phyloP scores from a whole-genome alignment of 2,113 vertebrate species.

The Xenotilapia caudafasciata region DNA sequence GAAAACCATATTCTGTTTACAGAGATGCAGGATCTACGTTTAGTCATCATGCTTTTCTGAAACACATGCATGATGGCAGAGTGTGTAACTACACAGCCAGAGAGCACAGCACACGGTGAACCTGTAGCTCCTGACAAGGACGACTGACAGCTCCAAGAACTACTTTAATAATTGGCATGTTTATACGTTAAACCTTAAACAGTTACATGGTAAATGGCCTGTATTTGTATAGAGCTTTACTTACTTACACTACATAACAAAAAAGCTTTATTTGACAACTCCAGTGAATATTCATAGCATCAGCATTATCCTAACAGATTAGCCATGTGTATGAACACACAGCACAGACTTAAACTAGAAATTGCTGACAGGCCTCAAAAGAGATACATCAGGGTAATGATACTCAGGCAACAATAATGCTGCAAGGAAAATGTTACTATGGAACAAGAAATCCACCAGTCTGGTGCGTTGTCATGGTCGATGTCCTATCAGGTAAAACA shows the following conservation, averaged over 20 bases:
- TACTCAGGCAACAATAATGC: constrained; percentile 40
- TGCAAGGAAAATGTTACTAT: constrained; percentile 49
- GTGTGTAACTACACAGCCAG: neutral
- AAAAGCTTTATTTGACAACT: constrained; percentile 20
- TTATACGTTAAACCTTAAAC: neutral
- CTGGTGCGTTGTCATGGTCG: constrained; percentile 27
- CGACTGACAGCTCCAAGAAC: neutral
- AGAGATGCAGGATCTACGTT: neutral
- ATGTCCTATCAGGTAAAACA: neutral
- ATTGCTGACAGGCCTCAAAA: constrained; percentile 61
- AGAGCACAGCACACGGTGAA: neutral
- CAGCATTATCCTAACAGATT: constrained; percentile 7
- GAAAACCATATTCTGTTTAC: neutral
- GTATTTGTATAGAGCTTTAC: neutral
- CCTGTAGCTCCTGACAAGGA: neutral
- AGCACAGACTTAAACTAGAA: constrained; percentile 66
- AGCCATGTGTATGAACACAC: constrained; percentile 56
- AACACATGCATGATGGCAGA: neutral
- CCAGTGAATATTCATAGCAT: constrained; percentile 29
- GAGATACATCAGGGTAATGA: constrained; percentile 64
- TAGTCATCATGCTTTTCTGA: neutral
- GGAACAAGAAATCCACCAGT: constrained; percentile 61
- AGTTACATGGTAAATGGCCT: neutral
- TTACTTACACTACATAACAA: neutral
- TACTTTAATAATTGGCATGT: neutral